Base-by-base conservation (phyloP, 2,888 invertebrate species). In the Microctonus aethiopoides region DNA sequence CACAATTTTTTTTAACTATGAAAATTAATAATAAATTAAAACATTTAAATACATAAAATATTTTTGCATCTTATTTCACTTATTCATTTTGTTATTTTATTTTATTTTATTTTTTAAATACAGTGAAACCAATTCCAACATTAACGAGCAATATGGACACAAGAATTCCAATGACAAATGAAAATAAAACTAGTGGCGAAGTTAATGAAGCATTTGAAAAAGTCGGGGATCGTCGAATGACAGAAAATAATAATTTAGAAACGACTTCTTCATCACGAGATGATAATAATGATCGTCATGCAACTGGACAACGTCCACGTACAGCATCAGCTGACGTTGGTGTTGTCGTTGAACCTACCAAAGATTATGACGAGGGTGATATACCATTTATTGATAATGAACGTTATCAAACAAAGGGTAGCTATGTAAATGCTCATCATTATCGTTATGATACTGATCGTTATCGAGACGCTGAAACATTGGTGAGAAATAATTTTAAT, bases 121-220 rank as follows among this genome's bases (percentile, higher is more conserved):
- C 41, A 70, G 70, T 54, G 20, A 65, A 66, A 41, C 75, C 71
- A 46, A 61, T 63, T 52, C 22, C 79, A 36, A 76, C 74, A 32
- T 16, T 79, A 68, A 76, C 68, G 57, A 72, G 73, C 24, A 81
- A 79, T 36, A 82, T 80, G 64, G 82, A 80, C 60, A 70, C 80
- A 4, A 80, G 79, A 61, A 61, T 73, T 0, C n/a, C 78, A 1
- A 74, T 74, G 16, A 41, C 54, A 56, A 61, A 69, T 60, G 70
- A 67, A 9, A 52, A 63, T 16, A 54, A 52, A 69, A 11, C n/a
- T 36, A 51, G 46, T 63, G 54, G 76, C 61, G 61, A 72, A 34
- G 63, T 75, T 22, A 81, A 83, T 73, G 73, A 73, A 0, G 77
- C 70, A 20, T 81, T 80, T 72, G 80, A 81, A 6, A 78, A 78